A percentile compares a stretch with the other conserved stretches of the same genome.
These are phyloP conservation scores for Pimpla rufipes DNA, from an alignment of 2,888 invertebrate species.

Conservation along the genomic window DNA sequence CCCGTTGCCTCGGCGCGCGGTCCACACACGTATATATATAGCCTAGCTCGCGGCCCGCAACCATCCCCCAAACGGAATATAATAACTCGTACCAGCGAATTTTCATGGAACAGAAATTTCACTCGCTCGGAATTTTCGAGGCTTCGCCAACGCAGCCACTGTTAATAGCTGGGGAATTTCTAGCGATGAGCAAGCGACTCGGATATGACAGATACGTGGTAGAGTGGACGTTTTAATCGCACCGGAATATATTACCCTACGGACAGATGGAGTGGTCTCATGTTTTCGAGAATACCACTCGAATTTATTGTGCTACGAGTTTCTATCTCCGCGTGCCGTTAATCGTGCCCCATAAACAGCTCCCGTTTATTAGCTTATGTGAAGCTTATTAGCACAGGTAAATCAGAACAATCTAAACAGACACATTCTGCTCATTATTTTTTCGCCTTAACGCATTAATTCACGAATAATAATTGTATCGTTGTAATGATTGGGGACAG, in stretches of 20 bases:
- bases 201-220: constrained; percentile 38
- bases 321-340: background rate
- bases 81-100: constrained; percentile 51
- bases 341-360: background rate
- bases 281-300: constrained; percentile 19
- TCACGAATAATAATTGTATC: too few relatives aligned
- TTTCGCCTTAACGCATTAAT: too few relatives aligned
- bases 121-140: constrained; percentile 40
- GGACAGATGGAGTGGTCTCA: constrained; percentile 4
- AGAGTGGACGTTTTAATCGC: constrained; percentile 44
- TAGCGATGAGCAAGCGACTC: constrained; percentile 9
- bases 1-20: constrained; percentile 1
- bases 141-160: constrained; percentile 4
- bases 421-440: too few relatives aligned
- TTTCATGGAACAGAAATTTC: constrained; percentile 53
- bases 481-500: too few relatives aligned
- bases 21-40: constrained; percentile 34
- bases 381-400: too few relatives aligned
- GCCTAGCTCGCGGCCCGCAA: constrained; percentile 30
- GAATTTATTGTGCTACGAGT: constrained; percentile 8
- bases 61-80: constrained; percentile 36
- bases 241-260: constrained; percentile 20
- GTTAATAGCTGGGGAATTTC: constrained; percentile 29
- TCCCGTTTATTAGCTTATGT: too few relatives aligned
- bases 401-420: too few relatives aligned